These are phyloP conservation scores for Mesorhabditis sp. DNA, from an alignment of 2,888 invertebrate genomes.

Conservation along the genomic window DNA sequence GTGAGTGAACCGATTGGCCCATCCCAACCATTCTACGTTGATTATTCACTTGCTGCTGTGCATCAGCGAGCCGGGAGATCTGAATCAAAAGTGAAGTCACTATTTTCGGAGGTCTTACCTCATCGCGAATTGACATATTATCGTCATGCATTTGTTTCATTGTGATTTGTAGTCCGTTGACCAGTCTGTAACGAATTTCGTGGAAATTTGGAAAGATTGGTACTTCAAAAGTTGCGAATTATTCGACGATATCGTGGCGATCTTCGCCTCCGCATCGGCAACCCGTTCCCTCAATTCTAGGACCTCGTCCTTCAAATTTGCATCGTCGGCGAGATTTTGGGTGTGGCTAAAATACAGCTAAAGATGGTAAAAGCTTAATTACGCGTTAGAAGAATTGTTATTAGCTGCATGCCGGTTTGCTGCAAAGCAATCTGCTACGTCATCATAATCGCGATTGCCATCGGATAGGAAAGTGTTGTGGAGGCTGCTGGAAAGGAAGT, in stretches of 20 bases:
- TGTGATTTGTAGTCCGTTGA: not conserved
- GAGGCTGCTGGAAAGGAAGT: too few relatives aligned
- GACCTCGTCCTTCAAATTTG: not conserved
- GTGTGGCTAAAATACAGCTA: too few relatives aligned
- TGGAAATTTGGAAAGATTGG: not conserved
- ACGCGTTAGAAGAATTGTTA: too few relatives aligned
- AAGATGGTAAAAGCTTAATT: too few relatives aligned
- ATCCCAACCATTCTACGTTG: not conserved
- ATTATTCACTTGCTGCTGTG: not conserved
- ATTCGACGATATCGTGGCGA: not conserved
- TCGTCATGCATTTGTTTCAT: not conserved
- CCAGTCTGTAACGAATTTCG: not conserved
- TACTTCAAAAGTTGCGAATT: conserved; percentile 3
- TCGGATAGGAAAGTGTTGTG: not conserved
- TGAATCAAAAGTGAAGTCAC: not conserved
- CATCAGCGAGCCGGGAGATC: not conserved
- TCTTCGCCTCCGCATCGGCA: not conserved
- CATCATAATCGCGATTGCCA: not conserved
- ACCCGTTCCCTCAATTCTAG: not conserved
- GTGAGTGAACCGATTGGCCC: too few relatives aligned
- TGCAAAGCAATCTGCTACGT: conserved; percentile 2
- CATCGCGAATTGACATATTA: not conserved
- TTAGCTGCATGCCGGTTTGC: too few relatives aligned
- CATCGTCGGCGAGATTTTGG: not conserved
- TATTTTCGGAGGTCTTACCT: not conserved